phyloP scores from a whole-genome alignment of 2,797 vertebrate genomes.

The Choloepus didactylus region DNA sequence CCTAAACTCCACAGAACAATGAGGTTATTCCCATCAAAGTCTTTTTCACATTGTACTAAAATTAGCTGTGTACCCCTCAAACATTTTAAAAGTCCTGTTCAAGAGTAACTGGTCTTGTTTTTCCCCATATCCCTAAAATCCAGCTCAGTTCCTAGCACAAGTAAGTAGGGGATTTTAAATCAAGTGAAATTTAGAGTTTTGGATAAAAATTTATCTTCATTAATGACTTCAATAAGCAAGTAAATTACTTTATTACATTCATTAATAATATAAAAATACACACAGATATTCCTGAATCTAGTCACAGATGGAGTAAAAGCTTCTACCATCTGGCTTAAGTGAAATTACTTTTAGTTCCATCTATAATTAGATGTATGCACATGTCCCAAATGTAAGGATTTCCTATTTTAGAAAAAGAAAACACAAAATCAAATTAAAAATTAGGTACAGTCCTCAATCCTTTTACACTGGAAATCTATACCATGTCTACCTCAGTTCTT shows the following conservation, averaged over 20 bases:
- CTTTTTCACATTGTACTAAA: background rate
- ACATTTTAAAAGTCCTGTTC: background rate
- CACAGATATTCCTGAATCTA: background rate
- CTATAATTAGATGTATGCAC: background rate
- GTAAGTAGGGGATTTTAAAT: background rate
- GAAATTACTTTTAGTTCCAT: conserved; percentile 21
- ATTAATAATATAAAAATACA: background rate
- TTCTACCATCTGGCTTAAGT: conserved; percentile 34
- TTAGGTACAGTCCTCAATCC: background rate
- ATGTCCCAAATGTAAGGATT: conserved; percentile 27
- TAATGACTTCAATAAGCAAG: background rate
- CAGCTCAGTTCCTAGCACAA: background rate
- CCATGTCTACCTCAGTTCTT: background rate
- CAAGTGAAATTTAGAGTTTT: background rate
- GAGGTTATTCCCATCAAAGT: background rate
- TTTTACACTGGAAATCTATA: background rate
- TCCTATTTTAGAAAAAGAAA: conserved; percentile 62
- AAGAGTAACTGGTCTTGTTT: background rate
- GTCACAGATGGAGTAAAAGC: conserved; percentile 21
- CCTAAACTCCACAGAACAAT: background rate
- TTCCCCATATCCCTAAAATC: background rate
- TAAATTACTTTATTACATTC: background rate
- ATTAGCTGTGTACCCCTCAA: background rate
- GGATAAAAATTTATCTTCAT: background rate
- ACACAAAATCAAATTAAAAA: conserved; percentile 9